Base-by-base conservation (phyloP, 2,888 invertebrate species). In the Orthosia gracilis region DNA sequence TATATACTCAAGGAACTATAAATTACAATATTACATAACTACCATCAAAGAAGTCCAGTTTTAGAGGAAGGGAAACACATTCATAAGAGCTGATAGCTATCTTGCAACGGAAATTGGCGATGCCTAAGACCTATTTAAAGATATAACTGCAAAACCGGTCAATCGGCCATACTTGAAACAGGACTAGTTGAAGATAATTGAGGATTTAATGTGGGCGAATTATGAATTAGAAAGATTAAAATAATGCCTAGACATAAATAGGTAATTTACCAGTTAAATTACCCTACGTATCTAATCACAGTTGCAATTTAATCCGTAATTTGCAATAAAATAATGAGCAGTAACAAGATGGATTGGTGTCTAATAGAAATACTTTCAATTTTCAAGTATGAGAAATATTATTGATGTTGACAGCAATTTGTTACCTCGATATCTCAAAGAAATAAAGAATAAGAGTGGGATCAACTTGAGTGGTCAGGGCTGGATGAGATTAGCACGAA, bases 51-150 rank as follows among this genome's bases (percentile, higher is more conserved):
- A 75, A 68, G 61, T 75, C 86, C 82, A 84, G 87, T 91, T 86
- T 64, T 75, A 82, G 76, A 88, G 89, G 88, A 90, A 89, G 85
- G 88, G 84, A 89, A 87, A 86, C 76, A 78, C 81, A 85, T 91
- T 88, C 83, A 84, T 85, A 88, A 85, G 86, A 81, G 80, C 68
- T 85, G 80, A 85, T 83, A 72, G 87, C 78, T 79, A 87, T 88
- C 89, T 84, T 75, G 76, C 80, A 80, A 83, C 87, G 87, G 88
- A 88, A 85, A 89, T 86, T 89, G 91, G 89, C 89, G 86, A 91
- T 89, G 82, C 80, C 73, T 80, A 79, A 86, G 85, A 64, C 67
- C 74, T 73, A 78, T 82, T 73, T 74, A 50, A 63, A 73, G 76
- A 73, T 68, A 69, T 75, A 84, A 83, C 84, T 68, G 78, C 62